Conservation (phyloP, 1,140 invertebrate genomes). For the Olivierus martensii region DNA sequence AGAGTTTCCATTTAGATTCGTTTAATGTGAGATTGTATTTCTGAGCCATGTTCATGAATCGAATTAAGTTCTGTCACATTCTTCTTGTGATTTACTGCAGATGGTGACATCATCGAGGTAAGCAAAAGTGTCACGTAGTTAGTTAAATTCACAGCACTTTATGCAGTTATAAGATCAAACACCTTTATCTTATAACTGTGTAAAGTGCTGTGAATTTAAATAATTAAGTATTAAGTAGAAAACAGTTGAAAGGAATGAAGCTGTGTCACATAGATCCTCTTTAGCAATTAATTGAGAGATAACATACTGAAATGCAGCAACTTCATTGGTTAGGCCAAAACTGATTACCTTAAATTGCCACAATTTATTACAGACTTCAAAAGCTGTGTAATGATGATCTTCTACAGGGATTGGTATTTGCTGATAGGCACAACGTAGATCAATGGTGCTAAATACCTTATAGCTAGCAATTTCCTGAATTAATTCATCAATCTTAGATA, state of each 20-base stretch:
- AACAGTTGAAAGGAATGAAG: no score
- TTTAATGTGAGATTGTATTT: no score
- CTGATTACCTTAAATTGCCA: slow-evolving; percentile 26
- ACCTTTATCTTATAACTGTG: no score
- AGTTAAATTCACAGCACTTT: no score
- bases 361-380: slow-evolving; percentile 20
- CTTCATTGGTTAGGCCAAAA: slow-evolving; percentile 27
- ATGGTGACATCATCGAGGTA: slow-evolving; percentile 19
- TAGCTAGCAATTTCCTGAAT: not conserved
- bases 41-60: no score
- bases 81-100: slow-evolving; percentile 1
- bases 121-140: slow-evolving; percentile 8
- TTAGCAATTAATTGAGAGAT: slow-evolving; percentile 28
- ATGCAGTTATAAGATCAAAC: no score
- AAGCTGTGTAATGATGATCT: slow-evolving; percentile 22
- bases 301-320: slow-evolving; percentile 24
- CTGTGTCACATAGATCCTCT: no score
- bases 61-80: slow-evolving; percentile 9
- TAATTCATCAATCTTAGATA: not conserved
- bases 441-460: not conserved
- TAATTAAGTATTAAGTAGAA: no score
- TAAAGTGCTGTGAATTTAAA: no score
- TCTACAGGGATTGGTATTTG: slow-evolving; percentile 24
- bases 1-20: no score
- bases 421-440: slow-evolving; percentile 22